Conservation (phyloP, 2,113 vertebrate species). For the Phainopepla nitens region DNA sequence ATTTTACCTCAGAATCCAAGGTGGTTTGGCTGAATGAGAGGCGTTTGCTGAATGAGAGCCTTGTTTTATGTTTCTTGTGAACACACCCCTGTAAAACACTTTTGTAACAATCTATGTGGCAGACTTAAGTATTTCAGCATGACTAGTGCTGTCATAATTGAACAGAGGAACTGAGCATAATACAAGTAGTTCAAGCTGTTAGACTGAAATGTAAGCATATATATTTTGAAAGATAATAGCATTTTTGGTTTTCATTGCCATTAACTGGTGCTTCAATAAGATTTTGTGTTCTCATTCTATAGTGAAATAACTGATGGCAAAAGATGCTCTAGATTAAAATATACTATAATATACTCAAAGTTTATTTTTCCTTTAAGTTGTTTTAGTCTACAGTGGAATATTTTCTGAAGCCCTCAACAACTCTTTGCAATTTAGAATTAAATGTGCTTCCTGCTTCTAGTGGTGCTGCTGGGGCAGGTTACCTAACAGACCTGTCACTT, state of each 20-base stretch:
- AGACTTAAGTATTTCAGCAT: neutral
- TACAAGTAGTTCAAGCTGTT: constrained; percentile 31
- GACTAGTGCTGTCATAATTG: neutral
- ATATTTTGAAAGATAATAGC: constrained; percentile 29
- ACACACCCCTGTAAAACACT: neutral
- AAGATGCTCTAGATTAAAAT: constrained; percentile 49
- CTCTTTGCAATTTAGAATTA: constrained; percentile 58
- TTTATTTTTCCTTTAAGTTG: constrained; percentile 56
- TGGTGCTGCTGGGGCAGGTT: constrained; percentile 35
- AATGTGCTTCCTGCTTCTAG: constrained; percentile 30
- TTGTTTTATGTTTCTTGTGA: neutral
- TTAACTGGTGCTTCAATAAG: constrained; percentile 42
- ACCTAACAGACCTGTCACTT: constrained; percentile 73
- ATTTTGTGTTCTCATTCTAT: neutral
- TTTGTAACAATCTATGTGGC: neutral
- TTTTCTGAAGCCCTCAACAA: constrained; percentile 59
- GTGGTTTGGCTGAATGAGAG: neutral
- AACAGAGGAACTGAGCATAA: constrained; percentile 13
- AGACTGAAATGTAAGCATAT: constrained; percentile 19
- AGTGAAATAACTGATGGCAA: constrained; percentile 7
- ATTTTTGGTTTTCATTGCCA: neutral
- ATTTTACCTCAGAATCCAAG: neutral
- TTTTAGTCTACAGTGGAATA: constrained; percentile 47
- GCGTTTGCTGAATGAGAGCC: neutral
- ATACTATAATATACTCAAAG: constrained; percentile 5